phyloP scores from a whole-genome alignment of 2,888 invertebrate genomes.

The Rotaria macrura region DNA sequence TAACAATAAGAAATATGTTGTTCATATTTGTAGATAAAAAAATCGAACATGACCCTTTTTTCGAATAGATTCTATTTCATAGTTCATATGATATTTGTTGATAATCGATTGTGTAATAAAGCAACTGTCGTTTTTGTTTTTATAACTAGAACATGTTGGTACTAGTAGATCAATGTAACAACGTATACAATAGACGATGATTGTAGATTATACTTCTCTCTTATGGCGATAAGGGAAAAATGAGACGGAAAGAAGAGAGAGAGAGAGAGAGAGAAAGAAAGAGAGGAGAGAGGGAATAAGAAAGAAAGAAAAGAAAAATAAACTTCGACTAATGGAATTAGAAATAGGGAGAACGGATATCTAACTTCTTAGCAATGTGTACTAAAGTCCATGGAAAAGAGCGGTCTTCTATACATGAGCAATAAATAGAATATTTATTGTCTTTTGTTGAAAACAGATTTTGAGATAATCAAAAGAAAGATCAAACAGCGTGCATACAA shows the following conservation, averaged over 20 bases:
- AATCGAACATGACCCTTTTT: neutral
- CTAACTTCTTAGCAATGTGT: neutral
- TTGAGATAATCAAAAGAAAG: neutral
- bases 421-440: neutral
- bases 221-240: neutral
- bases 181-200: neutral
- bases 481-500: neutral
- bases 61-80: neutral
- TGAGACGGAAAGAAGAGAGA: neutral
- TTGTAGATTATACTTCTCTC: neutral
- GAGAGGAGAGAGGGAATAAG: neutral
- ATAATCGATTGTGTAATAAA: neutral
- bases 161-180: neutral
- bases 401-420: neutral
- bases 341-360: neutral
- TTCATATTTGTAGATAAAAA: neutral
- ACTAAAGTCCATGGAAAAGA: neutral
- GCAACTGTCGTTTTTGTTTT: neutral
- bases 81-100: neutral
- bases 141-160: neutral
- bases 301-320: neutral
- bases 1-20: neutral
- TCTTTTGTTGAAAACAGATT: neutral
- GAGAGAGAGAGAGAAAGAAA: neutral
- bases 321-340: slow-evolving; percentile 9